Base-by-base conservation (phyloP, 2,888 invertebrate species). In the Sussaba pulchella region DNA sequence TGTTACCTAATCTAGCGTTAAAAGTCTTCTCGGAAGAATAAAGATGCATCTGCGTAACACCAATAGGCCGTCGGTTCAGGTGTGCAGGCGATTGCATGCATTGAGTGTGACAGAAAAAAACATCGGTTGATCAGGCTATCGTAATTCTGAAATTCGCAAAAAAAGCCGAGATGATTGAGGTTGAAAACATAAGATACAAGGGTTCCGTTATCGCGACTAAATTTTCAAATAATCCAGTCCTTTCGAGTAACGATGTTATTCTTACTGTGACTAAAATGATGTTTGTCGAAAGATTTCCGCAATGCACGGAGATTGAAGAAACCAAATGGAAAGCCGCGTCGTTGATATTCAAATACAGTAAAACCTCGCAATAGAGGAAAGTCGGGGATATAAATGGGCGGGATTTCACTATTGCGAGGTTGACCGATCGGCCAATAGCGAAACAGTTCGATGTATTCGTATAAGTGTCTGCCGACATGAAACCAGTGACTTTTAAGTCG, bases 21-120 rank as follows among this genome's bases (percentile, higher is more conserved):
- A n/a, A n/a, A n/a, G n/a, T n/a, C n/a, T n/a, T n/a, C n/a, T n/a
- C n/a, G n/a, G n/a, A n/a, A n/a, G n/a, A n/a, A n/a, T n/a, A n/a
- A n/a, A n/a, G n/a, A n/a, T n/a, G n/a, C n/a, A n/a, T n/a, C n/a
- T n/a, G n/a, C n/a, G n/a, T n/a, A n/a, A n/a, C n/a, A n/a, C n/a
- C n/a, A n/a, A n/a, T n/a, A n/a, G n/a, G n/a, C 73, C 79, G 21
- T 19, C 81, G 9, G 54, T 69, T 1, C 81, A 83, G 52, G 45
- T n/a, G n/a, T n/a, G n/a, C n/a, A n/a, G n/a, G n/a, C n/a, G n/a
- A n/a, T n/a, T n/a, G n/a, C n/a, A n/a, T 80, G 12, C 80, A 52
- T 24, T 26, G 26, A 26, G 12, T 26, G 0, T n/a, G 17, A 52
- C 26, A 52, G 26, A 52, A 52, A 52, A 52, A 52, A 52, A n/a